Evolutionary conservation across 2,888 invertebrate genomes (phyloP).

Genomic region (Drosophila falleni): DNA sequence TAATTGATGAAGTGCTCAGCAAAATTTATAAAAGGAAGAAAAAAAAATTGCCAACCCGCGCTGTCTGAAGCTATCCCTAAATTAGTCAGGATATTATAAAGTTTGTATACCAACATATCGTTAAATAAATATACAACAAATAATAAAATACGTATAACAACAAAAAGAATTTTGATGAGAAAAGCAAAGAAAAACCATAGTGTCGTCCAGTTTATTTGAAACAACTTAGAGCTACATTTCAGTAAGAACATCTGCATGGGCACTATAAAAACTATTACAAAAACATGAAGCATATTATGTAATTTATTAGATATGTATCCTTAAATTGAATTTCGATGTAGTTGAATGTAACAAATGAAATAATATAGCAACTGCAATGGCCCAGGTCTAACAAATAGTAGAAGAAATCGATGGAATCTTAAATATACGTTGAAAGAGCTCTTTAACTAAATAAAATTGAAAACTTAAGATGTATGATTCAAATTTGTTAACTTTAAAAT

Average conservation of each 20-base stretch:
- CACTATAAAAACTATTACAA: slow-evolving; percentile 24
- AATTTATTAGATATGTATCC: slow-evolving; percentile 64
- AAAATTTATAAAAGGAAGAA: not conserved
- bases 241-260: slow-evolving; percentile 33
- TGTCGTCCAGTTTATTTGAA: slow-evolving; percentile 43
- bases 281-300: slow-evolving; percentile 23
- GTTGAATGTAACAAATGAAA: slow-evolving; percentile 47
- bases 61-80: slow-evolving; percentile 58
- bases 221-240: slow-evolving; percentile 33
- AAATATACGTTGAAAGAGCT: slow-evolving; percentile 39
- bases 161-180: slow-evolving; percentile 30
- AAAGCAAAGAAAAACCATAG: slow-evolving; percentile 19
- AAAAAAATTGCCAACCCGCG: slow-evolving; percentile 46
- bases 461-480: slow-evolving; percentile 6
- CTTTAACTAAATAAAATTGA: slow-evolving; percentile 3
- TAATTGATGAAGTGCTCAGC: slow-evolving; percentile 58
- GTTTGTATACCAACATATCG: slow-evolving; percentile 83
- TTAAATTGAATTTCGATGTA: slow-evolving; percentile 51
- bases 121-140: slow-evolving; percentile 72
- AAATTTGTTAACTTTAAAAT: slow-evolving; percentile 6
- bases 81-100: slow-evolving; percentile 75
- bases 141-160: slow-evolving; percentile 52
- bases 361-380: slow-evolving; percentile 32
- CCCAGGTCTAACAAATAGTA: slow-evolving; percentile 34
- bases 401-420: slow-evolving; percentile 14